These are phyloP conservation scores for Myioborus melanocephalus DNA, from an alignment of 2,797 vertebrate species.

Conservation along the genomic window DNA sequence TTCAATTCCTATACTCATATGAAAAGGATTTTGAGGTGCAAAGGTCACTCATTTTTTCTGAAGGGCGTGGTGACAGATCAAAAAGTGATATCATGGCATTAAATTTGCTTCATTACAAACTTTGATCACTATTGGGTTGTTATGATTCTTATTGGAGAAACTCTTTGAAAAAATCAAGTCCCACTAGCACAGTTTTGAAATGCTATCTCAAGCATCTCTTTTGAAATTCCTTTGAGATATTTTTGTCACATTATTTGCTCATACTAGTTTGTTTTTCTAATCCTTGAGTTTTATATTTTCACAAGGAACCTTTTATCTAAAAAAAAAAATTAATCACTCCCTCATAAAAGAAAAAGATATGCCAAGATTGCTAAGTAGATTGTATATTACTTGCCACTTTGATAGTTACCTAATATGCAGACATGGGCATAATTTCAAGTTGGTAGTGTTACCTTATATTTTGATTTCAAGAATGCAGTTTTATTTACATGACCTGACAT, in stretches of 20 bases:
- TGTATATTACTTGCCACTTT: neutral
- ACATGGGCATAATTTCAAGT: neutral
- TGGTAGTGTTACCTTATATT: neutral
- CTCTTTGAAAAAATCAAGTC: neutral
- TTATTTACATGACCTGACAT: neutral
- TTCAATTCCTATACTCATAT: neutral
- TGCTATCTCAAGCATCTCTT: neutral
- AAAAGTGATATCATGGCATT: neutral
- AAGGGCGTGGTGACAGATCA: neutral
- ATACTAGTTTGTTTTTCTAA: neutral
- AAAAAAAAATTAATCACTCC: neutral
- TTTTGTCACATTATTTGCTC: neutral
- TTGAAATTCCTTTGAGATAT: constrained; percentile 25
- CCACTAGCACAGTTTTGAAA: neutral
- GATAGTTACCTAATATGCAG: neutral
- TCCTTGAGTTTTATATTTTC: neutral
- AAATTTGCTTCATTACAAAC: neutral
- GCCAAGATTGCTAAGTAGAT: neutral
- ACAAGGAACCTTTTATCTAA: neutral
- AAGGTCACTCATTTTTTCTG: neutral
- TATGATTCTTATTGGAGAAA: neutral
- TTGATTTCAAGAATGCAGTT: neutral
- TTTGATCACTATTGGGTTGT: neutral
- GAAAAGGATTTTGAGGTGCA: neutral
- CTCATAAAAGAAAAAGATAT: neutral